Evolutionary conservation across 2,888 invertebrate species (phyloP).

Genomic region (Protodeltote pygarga): DNA sequence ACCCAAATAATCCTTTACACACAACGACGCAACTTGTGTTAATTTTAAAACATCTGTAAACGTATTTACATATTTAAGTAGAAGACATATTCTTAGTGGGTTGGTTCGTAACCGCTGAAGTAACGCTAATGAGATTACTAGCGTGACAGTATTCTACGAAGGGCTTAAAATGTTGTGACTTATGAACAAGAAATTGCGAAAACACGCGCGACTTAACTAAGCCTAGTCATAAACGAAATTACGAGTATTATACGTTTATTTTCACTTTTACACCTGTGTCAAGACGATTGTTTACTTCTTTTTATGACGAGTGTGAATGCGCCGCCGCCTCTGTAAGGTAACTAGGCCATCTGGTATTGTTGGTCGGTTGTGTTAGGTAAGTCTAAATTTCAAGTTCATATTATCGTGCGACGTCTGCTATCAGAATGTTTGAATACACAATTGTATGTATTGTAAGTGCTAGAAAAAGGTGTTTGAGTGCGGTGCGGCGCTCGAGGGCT

Average conservation of each 20-base stretch:
- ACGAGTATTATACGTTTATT: conserved; percentile 64
- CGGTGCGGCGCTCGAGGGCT: conserved; percentile 59
- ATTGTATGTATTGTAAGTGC: conserved; percentile 35
- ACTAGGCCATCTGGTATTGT: conserved; percentile 50
- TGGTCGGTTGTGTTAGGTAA: conserved; percentile 35
- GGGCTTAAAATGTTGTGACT: conserved; percentile 45
- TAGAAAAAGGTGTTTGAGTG: conserved; percentile 52
- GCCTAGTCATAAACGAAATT: conserved; percentile 59
- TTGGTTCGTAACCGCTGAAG: conserved; percentile 50
- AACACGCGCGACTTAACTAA: conserved; percentile 43
- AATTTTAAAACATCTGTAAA: conserved; percentile 13
- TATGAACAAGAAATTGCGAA: conserved; percentile 51
- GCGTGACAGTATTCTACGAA: conserved; percentile 47
- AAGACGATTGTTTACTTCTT: conserved; percentile 72
- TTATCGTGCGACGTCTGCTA: conserved; percentile 17
- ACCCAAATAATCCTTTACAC: conserved; percentile 16
- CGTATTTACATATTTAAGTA: conserved; percentile 31
- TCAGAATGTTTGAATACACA: conserved; percentile 27
- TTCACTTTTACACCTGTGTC: conserved; percentile 78
- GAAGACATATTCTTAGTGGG: conserved; percentile 40
- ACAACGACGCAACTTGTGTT: too few species aligned
- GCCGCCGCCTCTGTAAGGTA: conserved; percentile 40
- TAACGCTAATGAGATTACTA: conserved; percentile 42
- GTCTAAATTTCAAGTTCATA: conserved; percentile 41
- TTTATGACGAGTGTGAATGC: conserved; percentile 54